Base-by-base conservation (phyloP, 2,888 invertebrate genomes). In the Acrobasis repandana region DNA sequence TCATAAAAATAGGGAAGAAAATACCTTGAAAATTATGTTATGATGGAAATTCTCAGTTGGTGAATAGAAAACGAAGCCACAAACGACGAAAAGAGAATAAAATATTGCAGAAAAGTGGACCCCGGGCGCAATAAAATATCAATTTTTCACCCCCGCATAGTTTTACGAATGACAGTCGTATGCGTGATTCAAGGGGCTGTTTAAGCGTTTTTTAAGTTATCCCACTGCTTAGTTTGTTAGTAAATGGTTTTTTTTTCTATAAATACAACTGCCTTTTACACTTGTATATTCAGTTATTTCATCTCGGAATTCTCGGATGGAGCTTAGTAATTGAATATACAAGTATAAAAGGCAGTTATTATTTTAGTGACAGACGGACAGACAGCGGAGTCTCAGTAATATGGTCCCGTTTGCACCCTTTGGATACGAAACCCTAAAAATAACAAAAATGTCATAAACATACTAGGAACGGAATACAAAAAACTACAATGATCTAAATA, bases 111-210 rank as follows among this genome's bases (percentile, higher is more conserved):
- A 84, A 82, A 87, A 89, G 86, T 87, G 87, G 88, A 85, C 84
- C 83, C 84, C 73, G 79, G 75, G 77, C 79, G 89, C 83, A 90
- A 91, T 91, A 90, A 90, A 90, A 91, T 91, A 90, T 88, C 91
- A 90, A 90, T 91, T 90, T 88, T 85, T 86, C 82, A 81, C 72
- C 71, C 77, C 70, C 68, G 80, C 78, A 80, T 85, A 87, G 85
- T 87, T 88, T 82, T 83, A 74, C 66, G 64, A 71, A 73, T 62
- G 61, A 62, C 66, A 65, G 61, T 65, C 57, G 67, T 67, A 59
- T 64, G 57, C 59, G 61, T 67, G 61, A 59, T 63, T 63, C 67
- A 62, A 68, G 67, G 74, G 67, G 70, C 56, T 52, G 58, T 61
- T 67, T 63, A 70, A 63, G 70, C 66, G 68, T 66, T 73, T 74